Evolutionary conservation across 2,888 invertebrate species (phyloP).

Genomic region (Drosophila borealis): DNA sequence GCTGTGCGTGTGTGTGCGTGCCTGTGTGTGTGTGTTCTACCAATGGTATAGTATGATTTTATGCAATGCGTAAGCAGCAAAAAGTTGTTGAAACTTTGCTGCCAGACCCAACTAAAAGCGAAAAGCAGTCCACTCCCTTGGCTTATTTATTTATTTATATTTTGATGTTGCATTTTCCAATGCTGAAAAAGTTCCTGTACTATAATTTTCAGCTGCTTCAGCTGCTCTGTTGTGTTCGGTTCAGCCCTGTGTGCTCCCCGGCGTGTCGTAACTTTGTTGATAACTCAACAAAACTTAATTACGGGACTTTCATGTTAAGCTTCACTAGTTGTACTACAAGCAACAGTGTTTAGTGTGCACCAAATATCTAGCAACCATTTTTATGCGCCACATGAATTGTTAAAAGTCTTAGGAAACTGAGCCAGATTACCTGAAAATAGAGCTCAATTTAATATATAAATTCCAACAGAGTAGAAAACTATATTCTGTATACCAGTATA

Average conservation of each 20-base stretch:
- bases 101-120: constrained; percentile 7
- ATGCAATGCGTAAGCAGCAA: constrained; percentile 49
- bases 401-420: constrained; percentile 33
- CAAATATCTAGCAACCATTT: background rate
- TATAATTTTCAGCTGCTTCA: constrained; percentile 34
- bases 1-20: constrained; percentile 2
- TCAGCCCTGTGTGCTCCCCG: constrained; percentile 19
- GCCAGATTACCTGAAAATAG: background rate
- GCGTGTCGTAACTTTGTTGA: constrained; percentile 56
- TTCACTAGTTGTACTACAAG: no score
- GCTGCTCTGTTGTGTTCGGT: constrained; percentile 8
- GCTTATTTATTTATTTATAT: constrained; percentile 58
- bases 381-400: constrained; percentile 1
- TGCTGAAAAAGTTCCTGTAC: constrained; percentile 32
- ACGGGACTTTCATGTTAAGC: constrained; percentile 54
- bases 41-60: constrained; percentile 23
- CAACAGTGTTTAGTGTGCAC: constrained; percentile 3
- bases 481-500: no score
- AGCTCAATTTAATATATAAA: no score
- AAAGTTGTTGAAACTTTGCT: constrained; percentile 31
- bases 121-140: constrained; percentile 9
- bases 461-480: no score
- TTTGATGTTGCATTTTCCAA: constrained; percentile 45
- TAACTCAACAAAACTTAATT: constrained; percentile 69
- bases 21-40: constrained; percentile 12